These are phyloP conservation scores for Sogatella furcifera DNA, from an alignment of 1,140 invertebrate genomes.

Conservation along the genomic window DNA sequence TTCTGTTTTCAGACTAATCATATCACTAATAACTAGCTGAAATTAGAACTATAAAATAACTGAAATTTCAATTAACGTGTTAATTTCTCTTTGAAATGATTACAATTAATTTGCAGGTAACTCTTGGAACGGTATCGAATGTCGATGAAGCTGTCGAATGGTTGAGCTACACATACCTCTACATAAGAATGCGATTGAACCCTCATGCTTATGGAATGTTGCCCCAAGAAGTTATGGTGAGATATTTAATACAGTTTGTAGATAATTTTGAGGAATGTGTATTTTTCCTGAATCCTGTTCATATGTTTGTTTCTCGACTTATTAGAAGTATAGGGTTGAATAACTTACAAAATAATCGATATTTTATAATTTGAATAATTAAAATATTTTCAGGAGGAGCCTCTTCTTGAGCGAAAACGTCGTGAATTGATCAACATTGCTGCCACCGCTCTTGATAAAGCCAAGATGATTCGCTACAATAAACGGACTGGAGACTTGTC, in stretches of 20 bases:
- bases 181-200: slow-evolving; percentile 88
- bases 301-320: too few relatives aligned
- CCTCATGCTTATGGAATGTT: slow-evolving; percentile 82
- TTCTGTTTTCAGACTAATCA: too few relatives aligned
- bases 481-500: slow-evolving; percentile 69
- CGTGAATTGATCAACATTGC: slow-evolving; percentile 66
- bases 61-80: too few relatives aligned
- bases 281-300: too few relatives aligned
- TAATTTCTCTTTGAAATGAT: not conserved
- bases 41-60: too few relatives aligned
- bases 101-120: slow-evolving; percentile 45
- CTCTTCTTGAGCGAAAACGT: slow-evolving; percentile 57
- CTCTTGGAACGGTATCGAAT: slow-evolving; percentile 88
- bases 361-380: not conserved
- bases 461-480: slow-evolving; percentile 89
- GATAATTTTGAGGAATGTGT: too few relatives aligned
- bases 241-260: too few relatives aligned
- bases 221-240: slow-evolving; percentile 47
- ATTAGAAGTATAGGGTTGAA: too few relatives aligned
- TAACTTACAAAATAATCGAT: not conserved
- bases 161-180: slow-evolving; percentile 95
- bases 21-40: too few relatives aligned
- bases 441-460: slow-evolving; percentile 79
- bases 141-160: slow-evolving; percentile 94
- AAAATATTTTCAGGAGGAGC: slow-evolving; percentile 51